A percentile compares a stretch with the other conserved stretches of the same genome.
phyloP scores from a whole-genome alignment of 2,888 invertebrate genomes.

The Chrysolina americana region DNA sequence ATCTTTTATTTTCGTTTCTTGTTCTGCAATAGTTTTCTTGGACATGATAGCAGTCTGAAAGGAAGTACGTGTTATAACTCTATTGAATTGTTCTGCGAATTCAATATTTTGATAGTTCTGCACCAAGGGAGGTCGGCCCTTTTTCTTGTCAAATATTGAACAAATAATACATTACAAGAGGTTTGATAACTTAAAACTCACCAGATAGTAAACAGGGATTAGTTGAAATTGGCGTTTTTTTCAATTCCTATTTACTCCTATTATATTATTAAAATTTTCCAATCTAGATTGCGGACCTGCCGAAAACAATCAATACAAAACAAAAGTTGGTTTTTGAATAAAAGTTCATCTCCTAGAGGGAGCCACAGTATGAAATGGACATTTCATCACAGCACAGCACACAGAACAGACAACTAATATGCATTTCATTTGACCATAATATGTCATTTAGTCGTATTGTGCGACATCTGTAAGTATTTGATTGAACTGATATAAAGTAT shows the following conservation, averaged over 20 bases:
- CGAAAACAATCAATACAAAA: conserved; percentile 22
- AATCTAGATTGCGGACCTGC: conserved; percentile 8
- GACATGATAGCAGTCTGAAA: conserved; percentile 56
- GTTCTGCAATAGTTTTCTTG: conserved; percentile 73
- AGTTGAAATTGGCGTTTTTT: not conserved
- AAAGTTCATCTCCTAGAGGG: conserved; percentile 18
- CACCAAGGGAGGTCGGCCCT: conserved; percentile 5
- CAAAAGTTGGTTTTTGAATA: conserved; percentile 12
- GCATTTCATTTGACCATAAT: too few species aligned
- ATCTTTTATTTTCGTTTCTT: conserved; percentile 84
- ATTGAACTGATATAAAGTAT: too few species aligned
- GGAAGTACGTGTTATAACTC: not conserved
- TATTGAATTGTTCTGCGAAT: not conserved
- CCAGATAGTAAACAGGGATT: not conserved
- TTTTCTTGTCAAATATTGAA: not conserved
- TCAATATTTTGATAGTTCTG: not conserved
- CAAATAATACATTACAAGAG: too few species aligned
- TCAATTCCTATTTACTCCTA: not conserved
- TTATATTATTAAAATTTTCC: not conserved
- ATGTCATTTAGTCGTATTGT: too few species aligned
- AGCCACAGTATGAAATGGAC: not conserved
- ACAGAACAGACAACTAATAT: too few species aligned
- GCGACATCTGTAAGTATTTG: too few species aligned
- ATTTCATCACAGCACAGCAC: too few species aligned
- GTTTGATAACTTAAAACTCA: conserved; percentile 20